Base-by-base conservation (phyloP, 1,140 invertebrate species). In the Drosophila sucinea region DNA sequence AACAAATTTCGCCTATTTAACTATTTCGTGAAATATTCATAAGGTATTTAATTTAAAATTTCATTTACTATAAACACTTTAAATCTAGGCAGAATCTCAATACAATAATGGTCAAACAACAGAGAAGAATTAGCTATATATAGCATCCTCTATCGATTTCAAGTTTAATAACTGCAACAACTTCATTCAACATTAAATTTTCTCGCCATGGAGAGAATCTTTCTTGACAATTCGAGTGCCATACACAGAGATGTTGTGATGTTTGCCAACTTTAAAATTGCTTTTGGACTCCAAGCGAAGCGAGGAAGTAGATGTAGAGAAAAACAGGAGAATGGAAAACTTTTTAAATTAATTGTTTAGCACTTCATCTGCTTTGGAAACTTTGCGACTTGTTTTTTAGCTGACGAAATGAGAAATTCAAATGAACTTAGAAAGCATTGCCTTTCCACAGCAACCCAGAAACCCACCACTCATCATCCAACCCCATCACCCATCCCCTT, bases 281-380 rank as follows among this genome's bases (percentile, higher is more conserved):
- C 60, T 82, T 82, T 78, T 79, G 33, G 35, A 41, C 67, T 58
- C 27, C 17, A 17, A 17, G 17, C 17, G 32, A 33, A 38, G 3
- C 32, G 3, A 25, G 25, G 32, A 47, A n/a, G 17, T 17, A 25
- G n/a, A 30, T n/a, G n/a, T 17, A 32, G 6, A 40, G 29, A 6
- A 35, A 55, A 17, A 73, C 35, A 69, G 35, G 33, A 70, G 66
- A 61, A 17, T 23, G 33, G 63, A 54, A 61, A 80, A 83, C 80
- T 83, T 83, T 83, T 83, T 65, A 76, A 83, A 83, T 83, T 83
- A 83, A 83, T 83, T 83, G 80, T 76, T 82, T 83, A 79, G 80
- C 80, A 83, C 80, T 82, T 82, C 75, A 79, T 78, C 61, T 78
- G 67, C 32, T 62, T 38, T 55, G 44, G 41, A 27, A 61, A 74